These are phyloP conservation scores for Pseudanteris insignis DNA, from an alignment of 2,888 invertebrate species.

Conservation along the genomic window DNA sequence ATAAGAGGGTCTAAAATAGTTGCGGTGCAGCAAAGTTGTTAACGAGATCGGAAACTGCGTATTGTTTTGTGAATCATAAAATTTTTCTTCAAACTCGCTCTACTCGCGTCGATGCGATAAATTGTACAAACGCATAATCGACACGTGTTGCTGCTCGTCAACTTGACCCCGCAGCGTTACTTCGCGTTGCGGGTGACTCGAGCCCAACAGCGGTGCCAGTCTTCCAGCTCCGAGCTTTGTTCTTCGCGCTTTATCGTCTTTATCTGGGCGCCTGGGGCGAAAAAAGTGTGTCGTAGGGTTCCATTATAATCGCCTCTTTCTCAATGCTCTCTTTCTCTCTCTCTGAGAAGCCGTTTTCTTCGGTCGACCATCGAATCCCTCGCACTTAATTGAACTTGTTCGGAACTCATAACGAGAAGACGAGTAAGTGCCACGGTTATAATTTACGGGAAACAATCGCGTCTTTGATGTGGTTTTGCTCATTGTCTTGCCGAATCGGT, in stretches of 20 bases:
- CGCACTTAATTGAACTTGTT: conserved; percentile 67
- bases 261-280: conserved; percentile 20
- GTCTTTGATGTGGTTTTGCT: conserved; percentile 62
- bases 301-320: conserved; percentile 21
- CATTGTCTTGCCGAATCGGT: conserved; percentile 37
- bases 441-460: conserved; percentile 66
- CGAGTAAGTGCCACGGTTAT: conserved; percentile 64
- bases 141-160: conserved; percentile 61
- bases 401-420: conserved; percentile 67
- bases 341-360: conserved; percentile 60
- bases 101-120: conserved; percentile 52
- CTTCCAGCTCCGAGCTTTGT: conserved; percentile 35
- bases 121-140: conserved; percentile 60
- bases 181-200: too few relatives aligned
- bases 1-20: too few relatives aligned
- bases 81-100: conserved; percentile 4
- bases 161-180: conserved; percentile 52
- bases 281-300: conserved; percentile 23
- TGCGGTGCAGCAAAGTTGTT: too few relatives aligned
- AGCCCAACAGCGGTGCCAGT: too few relatives aligned
- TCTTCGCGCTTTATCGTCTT: conserved; percentile 28
- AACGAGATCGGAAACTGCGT: background rate
- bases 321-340: conserved; percentile 33
- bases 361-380: conserved; percentile 38
- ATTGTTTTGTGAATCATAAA: conserved; percentile 9